phyloP scores from a whole-genome alignment of 2,888 invertebrate genomes.

The Chrysodeixis includens region DNA sequence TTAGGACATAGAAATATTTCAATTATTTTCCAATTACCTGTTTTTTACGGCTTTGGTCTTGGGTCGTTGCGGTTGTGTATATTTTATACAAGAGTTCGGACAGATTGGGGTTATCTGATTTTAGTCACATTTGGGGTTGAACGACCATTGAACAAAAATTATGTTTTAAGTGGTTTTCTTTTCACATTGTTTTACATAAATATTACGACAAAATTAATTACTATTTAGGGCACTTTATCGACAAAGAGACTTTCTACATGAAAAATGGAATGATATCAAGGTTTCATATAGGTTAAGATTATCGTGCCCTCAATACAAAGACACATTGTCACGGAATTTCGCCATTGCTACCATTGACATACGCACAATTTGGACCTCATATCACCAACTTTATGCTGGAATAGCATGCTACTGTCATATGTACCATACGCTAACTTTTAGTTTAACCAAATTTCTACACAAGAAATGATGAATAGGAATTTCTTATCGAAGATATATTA shows the following conservation, averaged over 20 bases:
- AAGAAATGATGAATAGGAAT: slow-evolving; percentile 44
- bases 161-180: slow-evolving; percentile 18
- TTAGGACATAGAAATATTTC: slow-evolving; percentile 77
- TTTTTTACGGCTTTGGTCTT: slow-evolving; percentile 43
- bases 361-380: slow-evolving; percentile 34
- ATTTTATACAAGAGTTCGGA: slow-evolving; percentile 8
- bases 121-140: background rate
- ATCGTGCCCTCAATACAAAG: slow-evolving; percentile 30
- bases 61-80: slow-evolving; percentile 3
- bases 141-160: background rate
- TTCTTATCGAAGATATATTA: slow-evolving; percentile 40
- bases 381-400: slow-evolving; percentile 45
- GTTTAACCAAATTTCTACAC: slow-evolving; percentile 22
- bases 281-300: slow-evolving; percentile 42
- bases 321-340: slow-evolving; percentile 40
- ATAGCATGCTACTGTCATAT: slow-evolving; percentile 40
- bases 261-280: slow-evolving; percentile 29
- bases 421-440: slow-evolving; percentile 34
- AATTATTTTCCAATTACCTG: slow-evolving; percentile 71
- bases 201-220: no score
- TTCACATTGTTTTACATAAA: background rate
- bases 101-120: background rate
- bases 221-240: no score
- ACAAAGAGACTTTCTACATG: no score
- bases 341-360: slow-evolving; percentile 28